phyloP scores from a whole-genome alignment of 2,797 vertebrate species.

The Syngnathus acus region DNA sequence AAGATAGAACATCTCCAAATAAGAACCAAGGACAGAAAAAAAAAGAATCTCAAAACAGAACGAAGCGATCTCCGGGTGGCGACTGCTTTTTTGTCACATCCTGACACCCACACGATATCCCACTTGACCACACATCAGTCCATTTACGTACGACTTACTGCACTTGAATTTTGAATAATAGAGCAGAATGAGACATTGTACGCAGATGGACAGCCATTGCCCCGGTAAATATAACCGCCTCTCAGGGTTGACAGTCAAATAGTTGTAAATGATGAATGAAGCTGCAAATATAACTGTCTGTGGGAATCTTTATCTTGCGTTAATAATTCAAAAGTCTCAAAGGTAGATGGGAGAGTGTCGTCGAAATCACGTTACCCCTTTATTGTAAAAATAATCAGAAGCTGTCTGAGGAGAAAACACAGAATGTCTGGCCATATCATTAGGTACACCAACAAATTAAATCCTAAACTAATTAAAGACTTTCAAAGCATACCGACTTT shows the following conservation, averaged over 20 bases:
- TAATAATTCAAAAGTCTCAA: constrained; percentile 67
- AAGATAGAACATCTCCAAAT: constrained; percentile 30
- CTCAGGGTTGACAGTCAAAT: constrained; percentile 67
- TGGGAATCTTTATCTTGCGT: constrained; percentile 57
- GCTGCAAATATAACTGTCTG: constrained; percentile 71
- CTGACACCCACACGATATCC: constrained; percentile 14
- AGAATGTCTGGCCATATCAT: not conserved
- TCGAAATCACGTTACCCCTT: constrained; percentile 8
- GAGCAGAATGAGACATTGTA: constrained; percentile 46
- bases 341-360: constrained; percentile 32
- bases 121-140: constrained; percentile 37
- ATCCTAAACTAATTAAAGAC: not conserved
- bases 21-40: constrained; percentile 18
- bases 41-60: no score
- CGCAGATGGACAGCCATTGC: constrained; percentile 62
- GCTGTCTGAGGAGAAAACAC: not conserved
- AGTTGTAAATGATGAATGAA: constrained; percentile 71
- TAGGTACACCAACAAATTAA: not conserved
- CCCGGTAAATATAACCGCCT: constrained; percentile 74
- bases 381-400: not conserved
- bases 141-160: constrained; percentile 48
- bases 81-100: constrained; percentile 11
- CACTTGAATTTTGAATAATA: constrained; percentile 69
- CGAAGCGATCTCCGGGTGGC: no score
- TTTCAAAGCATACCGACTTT: not conserved